Conservation (phyloP, 2,113 vertebrate genomes). For the Psephotus haematonotus region DNA sequence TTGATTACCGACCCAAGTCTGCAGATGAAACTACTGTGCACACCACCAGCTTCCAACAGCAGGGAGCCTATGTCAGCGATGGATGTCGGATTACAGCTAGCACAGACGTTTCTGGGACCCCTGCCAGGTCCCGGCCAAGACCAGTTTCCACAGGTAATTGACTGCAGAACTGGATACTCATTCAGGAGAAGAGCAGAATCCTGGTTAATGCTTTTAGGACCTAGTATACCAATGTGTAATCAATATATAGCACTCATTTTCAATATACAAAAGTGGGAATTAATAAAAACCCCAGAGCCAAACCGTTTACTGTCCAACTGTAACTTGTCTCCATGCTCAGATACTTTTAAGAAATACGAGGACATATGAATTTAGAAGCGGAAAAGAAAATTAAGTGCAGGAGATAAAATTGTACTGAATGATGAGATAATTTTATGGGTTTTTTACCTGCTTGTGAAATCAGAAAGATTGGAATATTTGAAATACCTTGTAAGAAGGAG, state of each 20-base stretch:
- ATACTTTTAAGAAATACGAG: neutral
- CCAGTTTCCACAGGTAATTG: constrained; percentile 92
- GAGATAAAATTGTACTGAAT: neutral
- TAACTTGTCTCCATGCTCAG: neutral
- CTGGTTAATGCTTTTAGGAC: neutral
- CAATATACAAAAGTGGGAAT: neutral
- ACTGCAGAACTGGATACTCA: neutral
- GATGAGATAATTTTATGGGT: neutral
- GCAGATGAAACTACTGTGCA: constrained; percentile 85
- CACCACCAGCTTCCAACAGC: constrained; percentile 58
- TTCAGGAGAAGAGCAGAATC: neutral
- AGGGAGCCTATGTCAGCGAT: constrained; percentile 68
- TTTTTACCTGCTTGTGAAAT: neutral
- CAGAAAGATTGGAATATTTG: neutral
- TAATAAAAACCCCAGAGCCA: neutral
- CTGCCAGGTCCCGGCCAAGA: constrained; percentile 75
- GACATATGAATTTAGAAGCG: neutral
- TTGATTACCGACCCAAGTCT: constrained; percentile 81
- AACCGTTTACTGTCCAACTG: neutral
- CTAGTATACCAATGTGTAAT: neutral
- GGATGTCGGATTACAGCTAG: constrained; percentile 72
- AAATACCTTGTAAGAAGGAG: neutral
- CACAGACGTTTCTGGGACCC: constrained; percentile 7
- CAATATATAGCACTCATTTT: neutral
- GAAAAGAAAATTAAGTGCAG: neutral